A percentile compares a stretch with the other conserved stretches of the same genome.
Conservation (phyloP, 2,113 vertebrate species). For the Pteropus alecto region DNA sequence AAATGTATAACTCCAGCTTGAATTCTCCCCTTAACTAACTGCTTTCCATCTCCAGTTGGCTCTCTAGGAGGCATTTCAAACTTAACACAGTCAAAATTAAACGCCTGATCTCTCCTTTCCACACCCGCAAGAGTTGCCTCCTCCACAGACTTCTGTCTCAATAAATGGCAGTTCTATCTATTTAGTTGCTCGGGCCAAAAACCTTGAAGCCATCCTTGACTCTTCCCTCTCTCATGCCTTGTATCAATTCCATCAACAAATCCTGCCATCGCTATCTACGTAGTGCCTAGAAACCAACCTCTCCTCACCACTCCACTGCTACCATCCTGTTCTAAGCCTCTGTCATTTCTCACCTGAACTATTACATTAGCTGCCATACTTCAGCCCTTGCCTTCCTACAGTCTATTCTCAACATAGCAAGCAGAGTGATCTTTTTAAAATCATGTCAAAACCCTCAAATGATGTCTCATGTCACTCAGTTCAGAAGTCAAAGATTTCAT, state of each 20-base stretch:
- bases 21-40: background rate
- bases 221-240: background rate
- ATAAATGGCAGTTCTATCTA: background rate
- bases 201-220: background rate
- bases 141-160: background rate
- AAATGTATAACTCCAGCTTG: background rate
- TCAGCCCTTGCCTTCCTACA: no score
- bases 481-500: background rate
- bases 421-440: background rate
- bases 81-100: background rate
- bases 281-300: background rate
- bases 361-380: background rate
- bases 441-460: background rate
- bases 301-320: background rate
- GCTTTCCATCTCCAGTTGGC: background rate
- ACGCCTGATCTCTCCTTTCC: background rate
- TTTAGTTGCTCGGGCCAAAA: background rate
- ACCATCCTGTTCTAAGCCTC: background rate
- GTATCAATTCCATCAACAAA: background rate
- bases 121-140: background rate
- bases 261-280: background rate
- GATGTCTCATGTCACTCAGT: background rate
- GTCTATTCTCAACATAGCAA: background rate
- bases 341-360: background rate
- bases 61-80: background rate